Base-by-base conservation (phyloP, 2,888 invertebrate species). In the Eilema caniola region DNA sequence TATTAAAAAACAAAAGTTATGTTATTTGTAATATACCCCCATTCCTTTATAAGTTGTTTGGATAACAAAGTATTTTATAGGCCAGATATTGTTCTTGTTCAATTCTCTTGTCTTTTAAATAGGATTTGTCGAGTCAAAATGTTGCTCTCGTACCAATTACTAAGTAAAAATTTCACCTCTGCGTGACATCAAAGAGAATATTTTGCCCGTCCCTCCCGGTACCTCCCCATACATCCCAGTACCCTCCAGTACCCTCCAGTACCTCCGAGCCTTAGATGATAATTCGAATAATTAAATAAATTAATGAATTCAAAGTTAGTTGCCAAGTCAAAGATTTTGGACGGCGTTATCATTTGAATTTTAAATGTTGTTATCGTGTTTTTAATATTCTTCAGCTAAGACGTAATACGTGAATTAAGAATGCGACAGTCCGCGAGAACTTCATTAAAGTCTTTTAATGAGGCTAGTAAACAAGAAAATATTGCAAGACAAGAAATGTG, bases 211-310 rank as follows among this genome's bases (percentile, higher is more conserved):
- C 66, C 12, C n/a, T 28, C 16, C 8, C 47, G 37, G 0, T 11
- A 12, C 53, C 62, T 24, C 20, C 60, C 37, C 12, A 16, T 2
- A n/a, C 14, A 10, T 37, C 23, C 12, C 24, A 14, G 7, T 47
- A 33, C 61, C 53, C n/a, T n/a, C n/a, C 37, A 23, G 24, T 2
- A n/a, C 14, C 16, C 33, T 16, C 12, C 24, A 14, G 7, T 47
- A 33, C 61, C 53, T 60, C 67, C 63, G 25, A 41, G 59, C 60
- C 67, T 64, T 28, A 66, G 33, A 37, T 78, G 69, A 67, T 75
- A 70, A 78, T 80, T 79, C 75, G 66, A 69, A 70, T 83, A 83
- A 82, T 83, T 84, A 79, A 72, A 65, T 70, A 60, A 78, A 70
- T 74, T 80, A 75, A 75, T 67, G 20, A 62, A 67, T 53, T 25